These are phyloP conservation scores for Drosophila pseudotakahashii DNA, from an alignment of 2,888 invertebrate species.

Conservation along the genomic window DNA sequence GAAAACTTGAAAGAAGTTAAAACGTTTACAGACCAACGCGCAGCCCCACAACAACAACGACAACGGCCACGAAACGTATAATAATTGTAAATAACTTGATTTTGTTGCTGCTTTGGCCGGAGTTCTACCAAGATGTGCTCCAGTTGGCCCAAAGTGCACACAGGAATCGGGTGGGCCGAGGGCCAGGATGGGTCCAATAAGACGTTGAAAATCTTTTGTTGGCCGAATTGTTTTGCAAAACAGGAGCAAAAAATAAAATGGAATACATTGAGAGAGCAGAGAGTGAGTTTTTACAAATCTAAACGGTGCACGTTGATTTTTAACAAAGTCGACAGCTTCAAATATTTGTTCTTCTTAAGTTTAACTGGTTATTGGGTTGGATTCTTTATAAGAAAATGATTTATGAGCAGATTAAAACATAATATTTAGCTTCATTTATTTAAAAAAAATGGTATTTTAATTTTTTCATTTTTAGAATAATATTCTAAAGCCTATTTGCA, in stretches of 20 bases:
- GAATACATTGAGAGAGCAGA: background rate
- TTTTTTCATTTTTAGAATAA: too few species aligned
- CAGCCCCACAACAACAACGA: conserved; percentile 26
- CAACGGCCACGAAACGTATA: conserved; percentile 47
- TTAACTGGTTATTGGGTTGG: background rate
- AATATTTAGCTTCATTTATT: too few species aligned
- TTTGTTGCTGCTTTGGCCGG: conserved; percentile 32
- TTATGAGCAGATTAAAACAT: too few species aligned
- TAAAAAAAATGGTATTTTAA: too few species aligned
- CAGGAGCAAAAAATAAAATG: conserved; percentile 11
- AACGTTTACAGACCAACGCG: conserved; percentile 63
- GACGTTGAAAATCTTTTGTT: conserved; percentile 53
- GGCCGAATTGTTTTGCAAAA: conserved; percentile 54
- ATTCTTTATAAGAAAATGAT: too few species aligned
- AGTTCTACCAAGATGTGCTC: conserved; percentile 44
- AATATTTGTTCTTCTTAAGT: background rate
- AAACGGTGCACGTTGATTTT: background rate
- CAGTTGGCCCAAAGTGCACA: conserved; percentile 54
- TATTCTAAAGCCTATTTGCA: too few species aligned
- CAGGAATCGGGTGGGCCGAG: conserved; percentile 14
- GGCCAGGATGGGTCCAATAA: conserved; percentile 44
- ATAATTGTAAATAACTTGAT: conserved; percentile 75
- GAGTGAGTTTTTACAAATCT: conserved; percentile 1
- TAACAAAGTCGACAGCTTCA: background rate
- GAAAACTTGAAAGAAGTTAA: conserved; percentile 59